phyloP scores from a whole-genome alignment of 2,888 invertebrate species.

The Polymixis flavicincta region DNA sequence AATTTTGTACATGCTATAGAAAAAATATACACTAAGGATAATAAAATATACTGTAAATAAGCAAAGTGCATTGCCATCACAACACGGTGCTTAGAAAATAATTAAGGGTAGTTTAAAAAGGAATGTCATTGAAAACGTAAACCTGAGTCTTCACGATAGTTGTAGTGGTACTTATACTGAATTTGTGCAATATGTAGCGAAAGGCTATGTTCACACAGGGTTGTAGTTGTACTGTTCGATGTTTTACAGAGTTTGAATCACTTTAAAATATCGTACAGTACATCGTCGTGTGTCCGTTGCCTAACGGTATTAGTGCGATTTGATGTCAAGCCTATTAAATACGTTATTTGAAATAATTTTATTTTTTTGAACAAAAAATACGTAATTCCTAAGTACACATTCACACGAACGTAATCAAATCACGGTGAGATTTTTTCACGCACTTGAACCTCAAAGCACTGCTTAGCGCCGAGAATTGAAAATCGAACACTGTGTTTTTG shows the following conservation, averaged over 20 bases:
- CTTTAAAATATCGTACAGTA: not conserved
- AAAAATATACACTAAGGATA: constrained; percentile 47
- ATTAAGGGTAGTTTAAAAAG: constrained; percentile 27
- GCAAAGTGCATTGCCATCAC: constrained; percentile 40
- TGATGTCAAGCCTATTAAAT: not conserved
- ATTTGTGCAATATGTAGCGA: not conserved
- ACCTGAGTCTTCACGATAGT: not conserved
- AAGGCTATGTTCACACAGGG: not conserved
- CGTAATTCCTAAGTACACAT: not conserved
- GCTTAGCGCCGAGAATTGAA: no score
- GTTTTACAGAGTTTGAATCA: not conserved
- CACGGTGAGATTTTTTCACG: no score
- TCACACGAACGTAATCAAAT: no score
- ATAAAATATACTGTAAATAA: constrained; percentile 52
- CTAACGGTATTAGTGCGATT: not conserved
- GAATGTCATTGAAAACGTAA: constrained; percentile 27
- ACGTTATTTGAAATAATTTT: not conserved
- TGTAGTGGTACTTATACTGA: not conserved
- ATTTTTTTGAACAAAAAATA: not conserved
- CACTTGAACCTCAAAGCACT: no score
- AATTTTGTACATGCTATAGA: constrained; percentile 32
- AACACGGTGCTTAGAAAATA: constrained; percentile 45
- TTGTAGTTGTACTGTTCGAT: not conserved
- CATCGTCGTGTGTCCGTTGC: not conserved
- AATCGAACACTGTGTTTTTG: no score